These are phyloP conservation scores for Sphenopsis melanotis DNA, from an alignment of 2,797 vertebrate species.

Conservation along the genomic window DNA sequence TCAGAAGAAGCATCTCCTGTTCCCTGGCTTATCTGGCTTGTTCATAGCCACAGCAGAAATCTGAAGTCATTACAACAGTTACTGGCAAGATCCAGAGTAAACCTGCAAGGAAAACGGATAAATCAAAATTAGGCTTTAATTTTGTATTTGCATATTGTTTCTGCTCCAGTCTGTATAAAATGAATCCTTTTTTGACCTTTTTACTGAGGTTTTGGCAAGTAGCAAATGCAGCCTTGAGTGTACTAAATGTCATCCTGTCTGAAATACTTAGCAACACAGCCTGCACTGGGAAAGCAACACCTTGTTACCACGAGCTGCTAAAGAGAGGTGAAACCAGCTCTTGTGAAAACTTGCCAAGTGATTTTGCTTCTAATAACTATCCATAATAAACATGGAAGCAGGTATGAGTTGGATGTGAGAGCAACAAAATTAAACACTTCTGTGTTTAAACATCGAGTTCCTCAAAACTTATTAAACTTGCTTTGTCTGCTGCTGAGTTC, in stretches of 20 bases:
- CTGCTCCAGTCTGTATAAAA: background rate
- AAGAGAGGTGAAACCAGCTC: background rate
- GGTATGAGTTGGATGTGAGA: background rate
- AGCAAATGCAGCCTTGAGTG: background rate
- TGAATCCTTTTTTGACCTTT: conserved; percentile 15
- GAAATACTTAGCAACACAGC: background rate
- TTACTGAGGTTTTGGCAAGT: background rate
- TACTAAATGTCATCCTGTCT: conserved; percentile 6
- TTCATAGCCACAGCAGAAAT: background rate
- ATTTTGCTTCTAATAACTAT: background rate
- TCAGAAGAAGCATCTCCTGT: background rate
- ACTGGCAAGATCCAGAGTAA: background rate
- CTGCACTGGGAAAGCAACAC: background rate
- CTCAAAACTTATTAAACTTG: background rate
- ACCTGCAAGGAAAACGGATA: background rate
- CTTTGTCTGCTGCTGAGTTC: background rate
- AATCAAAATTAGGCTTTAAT: background rate
- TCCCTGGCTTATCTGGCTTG: background rate
- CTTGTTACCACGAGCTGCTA: background rate
- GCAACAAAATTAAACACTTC: background rate
- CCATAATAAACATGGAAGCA: background rate
- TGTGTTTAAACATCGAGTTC: background rate
- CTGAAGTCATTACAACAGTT: background rate
- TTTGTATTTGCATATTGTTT: background rate
- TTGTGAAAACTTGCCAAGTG: background rate